Percentiles rank a stretch among this genome's conserved stretches.
Conservation (phyloP, 2,888 invertebrate species). For the Meteorus colon region DNA sequence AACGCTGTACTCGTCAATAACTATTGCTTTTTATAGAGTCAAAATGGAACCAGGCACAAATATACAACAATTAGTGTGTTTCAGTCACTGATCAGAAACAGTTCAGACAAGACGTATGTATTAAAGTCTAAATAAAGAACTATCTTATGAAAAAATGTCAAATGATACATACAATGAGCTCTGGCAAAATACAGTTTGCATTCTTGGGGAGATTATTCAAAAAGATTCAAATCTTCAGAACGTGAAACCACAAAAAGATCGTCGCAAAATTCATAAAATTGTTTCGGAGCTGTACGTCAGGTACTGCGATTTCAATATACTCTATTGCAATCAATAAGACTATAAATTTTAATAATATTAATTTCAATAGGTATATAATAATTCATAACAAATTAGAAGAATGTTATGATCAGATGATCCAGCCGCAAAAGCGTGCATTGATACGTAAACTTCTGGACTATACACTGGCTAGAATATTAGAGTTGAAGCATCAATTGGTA, state of each 20-base stretch:
- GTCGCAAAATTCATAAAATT: slow-evolving; percentile 77
- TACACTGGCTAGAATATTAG: slow-evolving; percentile 87
- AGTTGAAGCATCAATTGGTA: slow-evolving; percentile 91
- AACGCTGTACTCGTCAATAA: too few relatives aligned
- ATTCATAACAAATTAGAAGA: slow-evolving; percentile 74
- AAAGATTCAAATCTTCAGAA: slow-evolving; percentile 77
- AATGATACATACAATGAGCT: slow-evolving; percentile 82
- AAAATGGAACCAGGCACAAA: too few relatives aligned
- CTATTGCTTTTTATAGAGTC: too few relatives aligned
- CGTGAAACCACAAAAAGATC: slow-evolving; percentile 75
- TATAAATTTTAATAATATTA: background rate
- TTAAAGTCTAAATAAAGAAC: too few relatives aligned
- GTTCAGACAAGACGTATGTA: too few relatives aligned
- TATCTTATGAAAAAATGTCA: slow-evolving; percentile 77
- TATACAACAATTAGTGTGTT: too few relatives aligned
- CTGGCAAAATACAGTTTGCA: slow-evolving; percentile 78
- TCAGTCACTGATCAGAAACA: too few relatives aligned
- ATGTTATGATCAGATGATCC: slow-evolving; percentile 92
- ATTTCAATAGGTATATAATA: slow-evolving; percentile 34
- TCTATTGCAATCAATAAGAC: too few relatives aligned
- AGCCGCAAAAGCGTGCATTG: slow-evolving; percentile 93
- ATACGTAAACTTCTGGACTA: slow-evolving; percentile 84
- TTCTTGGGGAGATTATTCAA: slow-evolving; percentile 77
- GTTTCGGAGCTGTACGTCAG: slow-evolving; percentile 85
- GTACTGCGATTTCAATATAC: slow-evolving; percentile 80